Evolutionary conservation across 2,888 invertebrate species (phyloP), one percentile per base, ranked within the genome.

Genomic region (Seladonia tumulorum): DNA sequence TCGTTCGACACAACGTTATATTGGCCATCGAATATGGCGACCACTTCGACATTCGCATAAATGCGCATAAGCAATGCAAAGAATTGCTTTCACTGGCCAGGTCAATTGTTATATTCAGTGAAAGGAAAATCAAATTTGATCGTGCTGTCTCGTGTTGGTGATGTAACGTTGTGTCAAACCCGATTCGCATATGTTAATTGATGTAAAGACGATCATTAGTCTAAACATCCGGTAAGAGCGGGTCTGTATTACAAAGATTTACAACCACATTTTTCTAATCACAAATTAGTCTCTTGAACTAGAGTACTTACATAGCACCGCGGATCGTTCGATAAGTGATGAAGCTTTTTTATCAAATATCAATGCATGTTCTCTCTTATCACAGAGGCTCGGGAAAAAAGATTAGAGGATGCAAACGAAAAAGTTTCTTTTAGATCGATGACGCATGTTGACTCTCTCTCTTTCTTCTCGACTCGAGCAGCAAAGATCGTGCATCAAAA

Each of bases 171-270:
- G 81, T 73, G 73, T 77, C 22, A 22, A 71, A 75, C 39, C 70
- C 16, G 79, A 49, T 85, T 71, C 80, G 29, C 63, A 72, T 70
- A 45, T 66, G 63, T 76, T 73, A 66, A 85, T 79, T 29, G 68
- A 77, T 85, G 25, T 81, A 79, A 66, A 77, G 73, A 84, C 79
- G 76, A 83, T 88, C 29, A 57, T 77, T 83, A 72, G 72, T 83
- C 81, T 39, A 90, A 83, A 81, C 81, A 47, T 83, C 66, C 73
- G 90, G 90, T 90, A 90, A 90, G 90, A 90, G 77, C 82, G 86
- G 90, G 91, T 90, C 90, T 89, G 90, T 90, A 90, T 89, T 57
- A 81, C 63, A 77, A 84, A 82, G 82, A 70, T 72, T 53, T 72
- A 57, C 79, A 74, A 79, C 45, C 68, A 35, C 22, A 68, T 78